Evolutionary conservation across 2,113 vertebrate genomes (phyloP).

Genomic region (Nymphicus hollandicus): DNA sequence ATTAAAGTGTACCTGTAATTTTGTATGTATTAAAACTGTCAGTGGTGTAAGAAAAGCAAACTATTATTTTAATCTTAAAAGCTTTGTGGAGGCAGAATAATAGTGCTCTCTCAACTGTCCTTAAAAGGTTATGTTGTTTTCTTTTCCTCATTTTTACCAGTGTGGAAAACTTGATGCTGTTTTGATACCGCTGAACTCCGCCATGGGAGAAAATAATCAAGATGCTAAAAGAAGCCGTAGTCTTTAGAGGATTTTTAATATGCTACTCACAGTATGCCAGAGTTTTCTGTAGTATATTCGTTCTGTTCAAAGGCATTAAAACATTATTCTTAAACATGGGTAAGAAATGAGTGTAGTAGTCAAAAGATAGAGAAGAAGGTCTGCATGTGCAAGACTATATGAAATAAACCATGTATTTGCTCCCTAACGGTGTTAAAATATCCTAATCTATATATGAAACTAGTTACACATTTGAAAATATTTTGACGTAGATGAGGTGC

Average conservation of each 20-base stretch:
- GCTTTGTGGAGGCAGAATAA: conserved; percentile 57
- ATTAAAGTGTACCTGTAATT: conserved; percentile 7
- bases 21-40: conserved; percentile 7
- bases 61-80: conserved; percentile 38
- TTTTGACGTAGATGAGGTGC: background rate
- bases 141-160: background rate
- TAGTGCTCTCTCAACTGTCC: conserved; percentile 20
- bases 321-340: background rate
- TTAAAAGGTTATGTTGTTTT: conserved; percentile 42
- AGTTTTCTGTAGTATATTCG: background rate
- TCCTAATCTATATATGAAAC: background rate
- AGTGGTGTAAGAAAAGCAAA: conserved; percentile 12
- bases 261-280: background rate
- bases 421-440: background rate
- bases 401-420: background rate
- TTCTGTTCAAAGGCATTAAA: background rate
- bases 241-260: background rate
- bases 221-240: background rate
- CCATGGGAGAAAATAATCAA: background rate
- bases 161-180: conserved; percentile 19
- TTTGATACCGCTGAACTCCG: conserved; percentile 3
- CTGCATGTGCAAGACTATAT: background rate
- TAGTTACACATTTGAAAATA: background rate
- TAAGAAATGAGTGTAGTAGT: background rate
- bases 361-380: background rate